phyloP scores from a whole-genome alignment of 1,140 invertebrate species.

The Brachionus rubens region DNA sequence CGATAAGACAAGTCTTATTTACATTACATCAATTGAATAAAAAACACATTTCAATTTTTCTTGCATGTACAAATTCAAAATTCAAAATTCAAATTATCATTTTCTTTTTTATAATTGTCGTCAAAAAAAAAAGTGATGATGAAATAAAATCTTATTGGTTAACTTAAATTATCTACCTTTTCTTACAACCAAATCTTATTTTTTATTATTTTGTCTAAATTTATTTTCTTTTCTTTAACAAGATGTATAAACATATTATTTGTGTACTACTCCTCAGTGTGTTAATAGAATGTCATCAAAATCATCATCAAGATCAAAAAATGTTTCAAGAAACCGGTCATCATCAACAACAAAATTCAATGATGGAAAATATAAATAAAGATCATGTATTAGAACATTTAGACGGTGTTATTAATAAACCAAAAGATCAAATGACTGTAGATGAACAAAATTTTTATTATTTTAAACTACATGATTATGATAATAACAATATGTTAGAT shows the following conservation, averaged over 20 bases:
- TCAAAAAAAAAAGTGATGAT: too few species aligned
- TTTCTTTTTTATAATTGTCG: too few species aligned
- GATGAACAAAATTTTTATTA: slow-evolving; percentile 47
- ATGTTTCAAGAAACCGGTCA: not conserved
- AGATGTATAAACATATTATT: not conserved
- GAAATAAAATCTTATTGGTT: too few species aligned
- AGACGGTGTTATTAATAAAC: slow-evolving; percentile 44
- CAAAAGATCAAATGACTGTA: slow-evolving; percentile 44
- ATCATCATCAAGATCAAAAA: slow-evolving; percentile 32
- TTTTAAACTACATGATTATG: slow-evolving; percentile 47
- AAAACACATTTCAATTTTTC: too few species aligned
- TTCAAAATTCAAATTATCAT: too few species aligned
- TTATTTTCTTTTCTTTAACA: not conserved
- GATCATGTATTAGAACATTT: slow-evolving; percentile 45
- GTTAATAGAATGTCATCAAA: slow-evolving; percentile 14
- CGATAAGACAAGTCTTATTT: too few species aligned
- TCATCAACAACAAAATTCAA: slow-evolving; percentile 38
- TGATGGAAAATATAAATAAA: slow-evolving; percentile 46
- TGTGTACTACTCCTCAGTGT: not conserved
- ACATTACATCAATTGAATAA: too few species aligned
- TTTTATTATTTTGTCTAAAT: too few species aligned
- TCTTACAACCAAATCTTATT: too few species aligned
- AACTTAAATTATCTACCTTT: too few species aligned
- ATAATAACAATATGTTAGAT: slow-evolving; percentile 45
- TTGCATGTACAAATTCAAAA: too few species aligned